Percentiles rank a stretch among this genome's conserved stretches.
phyloP scores from a whole-genome alignment of 2,888 invertebrate species.

The Sinodicranocentrus sp. region DNA sequence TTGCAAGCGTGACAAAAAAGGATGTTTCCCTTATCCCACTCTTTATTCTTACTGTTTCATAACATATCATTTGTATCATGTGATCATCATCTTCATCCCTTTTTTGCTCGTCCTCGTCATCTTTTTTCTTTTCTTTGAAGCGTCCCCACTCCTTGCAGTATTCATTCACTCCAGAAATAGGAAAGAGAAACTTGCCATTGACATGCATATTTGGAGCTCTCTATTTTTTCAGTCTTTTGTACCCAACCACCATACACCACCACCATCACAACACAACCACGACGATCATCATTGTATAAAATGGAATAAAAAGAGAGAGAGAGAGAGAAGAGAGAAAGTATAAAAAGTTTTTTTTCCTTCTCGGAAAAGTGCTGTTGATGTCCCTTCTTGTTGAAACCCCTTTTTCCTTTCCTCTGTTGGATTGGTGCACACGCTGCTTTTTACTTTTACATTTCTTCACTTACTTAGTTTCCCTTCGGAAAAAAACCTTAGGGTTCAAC shows the following conservation, averaged over 20 bases:
- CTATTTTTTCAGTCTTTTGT: slow-evolving; percentile 52
- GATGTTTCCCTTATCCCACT: slow-evolving; percentile 49
- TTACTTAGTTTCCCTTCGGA: slow-evolving; percentile 39
- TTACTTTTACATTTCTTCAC: slow-evolving; percentile 38
- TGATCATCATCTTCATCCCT: slow-evolving; percentile 57
- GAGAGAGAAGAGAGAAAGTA: no score
- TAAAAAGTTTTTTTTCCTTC: no score
- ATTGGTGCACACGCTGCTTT: background rate
- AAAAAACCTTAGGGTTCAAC: slow-evolving; percentile 71
- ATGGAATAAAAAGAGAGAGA: slow-evolving; percentile 22
- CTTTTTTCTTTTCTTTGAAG: no score
- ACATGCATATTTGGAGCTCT: slow-evolving; percentile 59
- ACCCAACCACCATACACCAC: slow-evolving; percentile 18
- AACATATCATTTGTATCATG: slow-evolving; percentile 62
- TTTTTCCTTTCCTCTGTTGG: slow-evolving; percentile 34
- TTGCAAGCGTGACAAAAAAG: slow-evolving; percentile 42
- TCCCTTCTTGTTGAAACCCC: slow-evolving; percentile 14
- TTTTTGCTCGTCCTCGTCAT: slow-evolving; percentile 15
- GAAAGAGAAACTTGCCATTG: slow-evolving; percentile 38
- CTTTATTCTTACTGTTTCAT: slow-evolving; percentile 49
- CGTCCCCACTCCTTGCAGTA: slow-evolving; percentile 29
- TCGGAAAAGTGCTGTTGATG: slow-evolving; percentile 5
- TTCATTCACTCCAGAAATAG: slow-evolving; percentile 28
- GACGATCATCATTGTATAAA: slow-evolving; percentile 4
- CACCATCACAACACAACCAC: background rate